Evolutionary conservation across 2,888 invertebrate species (phyloP).

Genomic region (Callosobruchus maculatus): DNA sequence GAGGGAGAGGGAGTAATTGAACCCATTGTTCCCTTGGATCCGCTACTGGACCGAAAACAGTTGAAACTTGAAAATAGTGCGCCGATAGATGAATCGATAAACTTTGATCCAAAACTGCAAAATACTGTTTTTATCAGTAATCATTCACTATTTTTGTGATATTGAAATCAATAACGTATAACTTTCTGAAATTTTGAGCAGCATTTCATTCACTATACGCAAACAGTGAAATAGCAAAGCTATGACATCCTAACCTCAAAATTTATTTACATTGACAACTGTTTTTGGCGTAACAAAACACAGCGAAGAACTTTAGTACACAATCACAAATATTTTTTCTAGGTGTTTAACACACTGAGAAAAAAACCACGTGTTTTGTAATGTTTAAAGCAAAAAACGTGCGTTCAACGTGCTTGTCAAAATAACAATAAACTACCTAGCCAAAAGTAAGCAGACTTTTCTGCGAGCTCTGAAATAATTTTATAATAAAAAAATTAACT

Average conservation of each 20-base stretch:
- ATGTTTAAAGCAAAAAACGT: no score
- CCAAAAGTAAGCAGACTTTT: no score
- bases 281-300: no score
- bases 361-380: no score
- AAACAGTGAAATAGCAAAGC: background rate
- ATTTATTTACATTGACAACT: background rate
- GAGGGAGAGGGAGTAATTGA: no score
- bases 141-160: background rate
- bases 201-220: background rate
- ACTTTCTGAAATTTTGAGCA: background rate
- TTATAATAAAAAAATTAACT: background rate
- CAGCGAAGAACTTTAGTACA: no score
- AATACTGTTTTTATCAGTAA: background rate
- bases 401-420: no score
- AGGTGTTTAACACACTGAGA: no score
- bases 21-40: no score
- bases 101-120: background rate
- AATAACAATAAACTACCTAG: no score
- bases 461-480: background rate
- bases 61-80: background rate
- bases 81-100: background rate
- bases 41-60: background rate
- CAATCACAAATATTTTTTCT: no score
- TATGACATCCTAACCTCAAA: background rate
- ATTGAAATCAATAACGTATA: background rate